phyloP scores from a whole-genome alignment of 2,888 invertebrate species.

The Tuberolachnus salignus region DNA sequence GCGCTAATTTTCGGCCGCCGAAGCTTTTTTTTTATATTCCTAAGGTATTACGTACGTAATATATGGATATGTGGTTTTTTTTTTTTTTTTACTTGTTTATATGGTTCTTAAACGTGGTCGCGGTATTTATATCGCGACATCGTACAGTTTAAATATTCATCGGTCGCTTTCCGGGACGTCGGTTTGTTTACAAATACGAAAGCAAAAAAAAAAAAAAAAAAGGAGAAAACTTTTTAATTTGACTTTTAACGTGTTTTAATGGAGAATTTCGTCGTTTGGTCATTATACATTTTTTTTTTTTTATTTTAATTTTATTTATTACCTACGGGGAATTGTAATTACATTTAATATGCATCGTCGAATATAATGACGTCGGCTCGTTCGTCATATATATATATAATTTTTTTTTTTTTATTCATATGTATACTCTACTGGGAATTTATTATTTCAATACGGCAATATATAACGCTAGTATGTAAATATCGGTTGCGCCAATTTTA shows the following conservation, averaged over 20 bases:
- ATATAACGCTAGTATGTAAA: too few species aligned
- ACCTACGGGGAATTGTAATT: conserved; percentile 25
- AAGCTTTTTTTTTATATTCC: too few species aligned
- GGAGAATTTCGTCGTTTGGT: neutral
- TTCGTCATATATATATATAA: too few species aligned
- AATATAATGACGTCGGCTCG: too few species aligned
- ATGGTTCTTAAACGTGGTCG: neutral
- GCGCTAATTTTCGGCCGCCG: neutral
- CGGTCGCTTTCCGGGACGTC: neutral
- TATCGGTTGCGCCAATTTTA: too few species aligned
- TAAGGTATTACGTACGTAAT: too few species aligned
- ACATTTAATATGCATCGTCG: conserved; percentile 20
- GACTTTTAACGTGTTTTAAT: conserved; percentile 6
- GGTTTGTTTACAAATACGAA: neutral
- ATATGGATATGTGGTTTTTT: neutral
- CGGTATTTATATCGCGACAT: neutral
- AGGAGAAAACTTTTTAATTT: conserved; percentile 16
- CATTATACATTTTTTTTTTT: conserved; percentile 3
- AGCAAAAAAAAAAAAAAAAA: conserved; percentile 3
- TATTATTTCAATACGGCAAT: too few species aligned
- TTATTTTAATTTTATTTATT: conserved; percentile 26
- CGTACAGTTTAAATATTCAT: conserved; percentile 12
- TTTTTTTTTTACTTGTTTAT: neutral
- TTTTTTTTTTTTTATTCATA: too few species aligned
- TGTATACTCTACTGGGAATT: too few species aligned